These are phyloP conservation scores for Manis pentadactyla DNA, from an alignment of 2,797 vertebrate species.

Conservation along the genomic window DNA sequence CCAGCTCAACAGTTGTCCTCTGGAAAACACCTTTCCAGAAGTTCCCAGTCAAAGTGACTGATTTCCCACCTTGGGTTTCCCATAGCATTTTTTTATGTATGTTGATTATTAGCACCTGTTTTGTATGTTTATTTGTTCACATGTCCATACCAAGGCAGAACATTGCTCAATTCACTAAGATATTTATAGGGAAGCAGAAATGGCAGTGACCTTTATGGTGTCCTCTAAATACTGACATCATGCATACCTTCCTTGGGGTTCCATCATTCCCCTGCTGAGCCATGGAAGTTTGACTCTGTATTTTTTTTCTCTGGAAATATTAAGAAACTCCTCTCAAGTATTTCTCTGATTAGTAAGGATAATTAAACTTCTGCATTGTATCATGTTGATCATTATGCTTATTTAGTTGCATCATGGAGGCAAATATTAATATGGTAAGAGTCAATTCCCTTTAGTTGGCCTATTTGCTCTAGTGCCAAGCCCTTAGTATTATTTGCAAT, in stretches of 20 bases:
- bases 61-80: neutral
- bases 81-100: neutral
- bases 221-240: neutral
- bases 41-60: neutral
- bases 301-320: neutral
- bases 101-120: neutral
- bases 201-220: neutral
- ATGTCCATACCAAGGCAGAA: neutral
- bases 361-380: neutral
- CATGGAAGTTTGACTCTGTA: neutral
- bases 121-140: neutral
- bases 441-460: neutral
- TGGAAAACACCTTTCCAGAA: neutral
- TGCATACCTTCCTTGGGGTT: neutral
- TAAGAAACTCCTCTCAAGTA: neutral
- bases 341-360: constrained; percentile 17
- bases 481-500: constrained; percentile 21
- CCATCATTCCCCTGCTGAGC: neutral
- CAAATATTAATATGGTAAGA: constrained; percentile 15
- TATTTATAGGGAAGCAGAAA: neutral
- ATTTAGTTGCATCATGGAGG: neutral
- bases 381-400: neutral
- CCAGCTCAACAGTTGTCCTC: neutral
- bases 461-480: neutral
- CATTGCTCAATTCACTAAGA: neutral